phyloP scores from a whole-genome alignment of 2,888 invertebrate species.

The Chymomyza amoena region DNA sequence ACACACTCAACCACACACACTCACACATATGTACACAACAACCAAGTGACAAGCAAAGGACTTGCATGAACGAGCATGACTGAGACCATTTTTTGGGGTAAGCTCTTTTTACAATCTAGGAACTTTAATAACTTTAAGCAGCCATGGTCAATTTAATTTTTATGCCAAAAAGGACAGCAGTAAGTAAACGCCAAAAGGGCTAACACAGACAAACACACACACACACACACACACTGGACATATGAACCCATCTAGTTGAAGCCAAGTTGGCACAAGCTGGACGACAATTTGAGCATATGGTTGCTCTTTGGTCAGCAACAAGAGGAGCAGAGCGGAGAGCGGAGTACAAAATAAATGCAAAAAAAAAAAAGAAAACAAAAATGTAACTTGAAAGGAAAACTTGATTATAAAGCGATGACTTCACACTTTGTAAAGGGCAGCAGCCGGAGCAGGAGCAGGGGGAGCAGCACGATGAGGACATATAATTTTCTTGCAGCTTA shows the following conservation, averaged over 20 bases:
- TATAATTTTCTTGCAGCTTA: slow-evolving; percentile 59
- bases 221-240: slow-evolving; percentile 9
- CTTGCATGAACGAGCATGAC: neutral
- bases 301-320: slow-evolving; percentile 10
- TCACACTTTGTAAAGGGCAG: slow-evolving; percentile 66
- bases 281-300: slow-evolving; percentile 67
- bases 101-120: neutral
- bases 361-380: slow-evolving; percentile 16
- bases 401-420: slow-evolving; percentile 77
- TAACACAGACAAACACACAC: slow-evolving; percentile 35
- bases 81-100: slow-evolving; percentile 3
- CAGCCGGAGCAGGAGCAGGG: slow-evolving; percentile 20
- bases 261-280: slow-evolving; percentile 37
- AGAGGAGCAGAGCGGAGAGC: neutral
- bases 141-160: slow-evolving; percentile 76
- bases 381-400: slow-evolving; percentile 71
- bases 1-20: slow-evolving; percentile 6
- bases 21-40: slow-evolving; percentile 1
- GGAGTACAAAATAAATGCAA: neutral
- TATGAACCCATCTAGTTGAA: slow-evolving; percentile 6
- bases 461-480: slow-evolving; percentile 38
- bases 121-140: slow-evolving; percentile 70
- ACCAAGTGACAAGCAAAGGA: neutral
- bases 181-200: slow-evolving; percentile 56
- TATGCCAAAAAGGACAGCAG: slow-evolving; percentile 53